Conservation (phyloP, 2,113 vertebrate genomes). For the Acrocephalus kingi region DNA sequence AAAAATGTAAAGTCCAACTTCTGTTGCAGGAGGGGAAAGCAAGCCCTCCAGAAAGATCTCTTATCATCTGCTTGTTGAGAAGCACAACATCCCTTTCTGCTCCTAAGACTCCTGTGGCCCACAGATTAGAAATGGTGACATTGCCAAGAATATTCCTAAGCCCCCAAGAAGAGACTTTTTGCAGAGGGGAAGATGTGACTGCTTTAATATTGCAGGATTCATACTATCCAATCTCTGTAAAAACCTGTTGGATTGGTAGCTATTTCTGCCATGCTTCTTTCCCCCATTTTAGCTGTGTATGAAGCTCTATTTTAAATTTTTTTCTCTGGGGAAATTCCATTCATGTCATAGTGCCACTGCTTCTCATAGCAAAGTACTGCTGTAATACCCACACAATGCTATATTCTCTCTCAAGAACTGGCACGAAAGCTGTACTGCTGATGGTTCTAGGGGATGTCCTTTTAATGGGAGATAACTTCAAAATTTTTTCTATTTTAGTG, state of each 20-base stretch:
- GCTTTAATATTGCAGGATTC: background rate
- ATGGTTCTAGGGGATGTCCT: background rate
- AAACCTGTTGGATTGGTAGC: rapidly evolving
- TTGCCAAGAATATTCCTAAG: background rate
- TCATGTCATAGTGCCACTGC: background rate
- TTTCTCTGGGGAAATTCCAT: background rate
- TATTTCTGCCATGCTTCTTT: background rate
- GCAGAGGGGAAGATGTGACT: background rate
- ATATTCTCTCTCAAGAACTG: background rate
- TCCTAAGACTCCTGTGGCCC: background rate
- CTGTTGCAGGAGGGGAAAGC: background rate
- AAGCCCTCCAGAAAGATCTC: background rate
- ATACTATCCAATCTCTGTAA: rapidly evolving
- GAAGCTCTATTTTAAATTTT: background rate
- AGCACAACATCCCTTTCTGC: background rate
- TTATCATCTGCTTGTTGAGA: background rate
- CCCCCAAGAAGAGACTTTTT: background rate
- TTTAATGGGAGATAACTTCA: background rate
- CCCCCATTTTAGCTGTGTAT: background rate
- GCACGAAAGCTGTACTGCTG: background rate
- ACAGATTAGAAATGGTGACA: background rate
- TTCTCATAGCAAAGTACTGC: background rate
- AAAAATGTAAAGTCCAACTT: background rate
- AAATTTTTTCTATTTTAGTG: background rate
- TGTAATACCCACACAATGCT: background rate